Conservation (phyloP, 2,888 invertebrate species). For the Cremastinae sp. region DNA sequence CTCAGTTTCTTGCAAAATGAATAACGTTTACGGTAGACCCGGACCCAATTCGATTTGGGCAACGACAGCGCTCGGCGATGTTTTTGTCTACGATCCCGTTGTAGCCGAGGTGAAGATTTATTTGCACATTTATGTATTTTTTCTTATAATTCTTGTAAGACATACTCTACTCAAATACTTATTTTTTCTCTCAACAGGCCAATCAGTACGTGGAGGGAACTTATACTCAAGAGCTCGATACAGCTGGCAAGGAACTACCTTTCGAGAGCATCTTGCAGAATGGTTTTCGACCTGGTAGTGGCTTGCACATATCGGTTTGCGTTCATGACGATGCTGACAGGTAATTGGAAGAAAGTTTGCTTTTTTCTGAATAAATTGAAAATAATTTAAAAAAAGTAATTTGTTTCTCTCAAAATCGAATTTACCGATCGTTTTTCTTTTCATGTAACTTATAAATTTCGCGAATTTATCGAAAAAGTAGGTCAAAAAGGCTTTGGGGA, state of each 20-base stretch:
- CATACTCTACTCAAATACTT: too few species aligned
- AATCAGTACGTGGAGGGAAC: slow-evolving; percentile 71
- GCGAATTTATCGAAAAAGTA: too few species aligned
- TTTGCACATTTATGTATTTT: too few species aligned
- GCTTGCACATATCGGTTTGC: slow-evolving; percentile 86
- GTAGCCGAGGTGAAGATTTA: slow-evolving; percentile 82
- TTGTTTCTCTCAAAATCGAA: background rate
- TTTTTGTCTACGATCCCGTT: slow-evolving; percentile 90
- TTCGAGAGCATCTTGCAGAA: slow-evolving; percentile 85
- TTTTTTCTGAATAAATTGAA: background rate
- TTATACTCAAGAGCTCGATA: slow-evolving; percentile 85
- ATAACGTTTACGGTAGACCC: slow-evolving; percentile 87
- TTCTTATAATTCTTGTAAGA: too few species aligned
- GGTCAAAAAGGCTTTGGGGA: too few species aligned
- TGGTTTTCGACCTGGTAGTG: slow-evolving; percentile 88
- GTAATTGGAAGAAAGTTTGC: slow-evolving; percentile 63
- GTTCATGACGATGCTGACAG: slow-evolving; percentile 87
- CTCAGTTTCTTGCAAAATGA: slow-evolving; percentile 87
- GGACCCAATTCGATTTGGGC: slow-evolving; percentile 89
- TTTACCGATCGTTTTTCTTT: background rate
- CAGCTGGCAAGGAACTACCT: slow-evolving; percentile 87
- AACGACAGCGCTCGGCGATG: slow-evolving; percentile 89
- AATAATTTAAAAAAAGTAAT: background rate
- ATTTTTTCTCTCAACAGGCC: slow-evolving; percentile 71
- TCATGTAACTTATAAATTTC: too few species aligned